Evolutionary conservation across 2,888 invertebrate species (phyloP).

Genomic region (Aphodius sticticus): DNA sequence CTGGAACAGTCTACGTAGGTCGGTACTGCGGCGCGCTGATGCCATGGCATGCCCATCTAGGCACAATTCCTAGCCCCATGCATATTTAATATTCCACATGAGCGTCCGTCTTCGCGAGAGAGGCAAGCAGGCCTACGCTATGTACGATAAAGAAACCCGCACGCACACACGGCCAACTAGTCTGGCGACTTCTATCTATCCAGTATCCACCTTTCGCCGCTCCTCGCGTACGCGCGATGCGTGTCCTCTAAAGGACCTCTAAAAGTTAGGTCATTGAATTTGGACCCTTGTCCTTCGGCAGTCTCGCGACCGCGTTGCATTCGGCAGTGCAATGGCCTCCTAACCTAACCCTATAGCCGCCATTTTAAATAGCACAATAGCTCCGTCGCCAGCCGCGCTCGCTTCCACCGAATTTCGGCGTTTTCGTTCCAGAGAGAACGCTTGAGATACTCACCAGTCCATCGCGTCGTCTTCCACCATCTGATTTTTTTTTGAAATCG

Average conservation of each 20-base stretch:
- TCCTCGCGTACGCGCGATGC: conserved; percentile 53
- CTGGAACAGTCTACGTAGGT: background rate
- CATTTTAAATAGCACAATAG: conserved; percentile 38
- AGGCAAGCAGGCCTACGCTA: background rate
- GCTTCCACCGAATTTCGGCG: background rate
- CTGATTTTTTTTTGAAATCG: background rate
- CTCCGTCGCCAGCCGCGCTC: background rate
- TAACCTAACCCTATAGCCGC: conserved; percentile 47
- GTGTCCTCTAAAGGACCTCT: conserved; percentile 63
- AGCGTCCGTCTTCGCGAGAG: background rate
- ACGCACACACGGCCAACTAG: background rate
- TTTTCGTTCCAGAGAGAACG: background rate
- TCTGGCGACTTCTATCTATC: background rate
- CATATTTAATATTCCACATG: background rate
- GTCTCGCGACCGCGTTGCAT: conserved; percentile 54
- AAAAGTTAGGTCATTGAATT: conserved; percentile 63
- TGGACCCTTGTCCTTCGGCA: conserved; percentile 61
- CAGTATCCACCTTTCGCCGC: conserved; percentile 10
- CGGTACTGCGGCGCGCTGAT: background rate
- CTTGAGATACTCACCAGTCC: background rate
- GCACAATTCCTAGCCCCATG: background rate
- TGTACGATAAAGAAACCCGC: background rate
- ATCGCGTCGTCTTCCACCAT: background rate
- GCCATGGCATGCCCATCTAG: background rate
- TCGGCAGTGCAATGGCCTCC: conserved; percentile 56